Evolutionary conservation across 2,113 vertebrate species (phyloP).

Genomic region (Cervus canadensis): DNA sequence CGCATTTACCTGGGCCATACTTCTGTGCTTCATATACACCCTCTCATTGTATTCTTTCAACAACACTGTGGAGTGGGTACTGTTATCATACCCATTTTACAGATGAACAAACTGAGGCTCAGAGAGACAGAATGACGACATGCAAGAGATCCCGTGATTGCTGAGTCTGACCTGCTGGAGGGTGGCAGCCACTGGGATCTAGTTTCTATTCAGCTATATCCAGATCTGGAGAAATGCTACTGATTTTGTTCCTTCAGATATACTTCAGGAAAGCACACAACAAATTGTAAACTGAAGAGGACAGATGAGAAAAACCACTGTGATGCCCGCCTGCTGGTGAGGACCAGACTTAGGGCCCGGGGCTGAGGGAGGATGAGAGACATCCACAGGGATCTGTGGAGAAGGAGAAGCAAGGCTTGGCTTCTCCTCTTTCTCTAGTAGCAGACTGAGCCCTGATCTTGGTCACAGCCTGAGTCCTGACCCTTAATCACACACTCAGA

Average conservation of each 20-base stretch:
- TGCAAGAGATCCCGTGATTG: neutral
- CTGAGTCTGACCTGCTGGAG: neutral
- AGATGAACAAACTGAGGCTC: neutral
- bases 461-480: neutral
- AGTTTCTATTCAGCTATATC: neutral
- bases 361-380: neutral
- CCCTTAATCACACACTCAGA: no score
- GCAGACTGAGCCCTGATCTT: neutral
- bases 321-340: neutral
- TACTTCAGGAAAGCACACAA: rapidly evolving
- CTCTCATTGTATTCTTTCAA: neutral
- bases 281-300: rapidly evolving
- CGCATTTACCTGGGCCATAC: no score
- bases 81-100: neutral
- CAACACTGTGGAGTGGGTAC: no score
- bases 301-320: neutral
- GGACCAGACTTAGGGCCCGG: neutral
- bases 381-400: neutral
- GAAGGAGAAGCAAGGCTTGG: neutral
- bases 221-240: neutral
- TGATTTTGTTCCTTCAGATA: slow-evolving; percentile 18
- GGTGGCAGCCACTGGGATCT: neutral
- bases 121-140: neutral
- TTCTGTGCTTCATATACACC: neutral
- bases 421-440: neutral